A percentile compares a stretch with the other conserved stretches of the same genome.
These are phyloP conservation scores for Agonopterix alstromeriana DNA, from an alignment of 2,888 invertebrate species.

Conservation along the genomic window DNA sequence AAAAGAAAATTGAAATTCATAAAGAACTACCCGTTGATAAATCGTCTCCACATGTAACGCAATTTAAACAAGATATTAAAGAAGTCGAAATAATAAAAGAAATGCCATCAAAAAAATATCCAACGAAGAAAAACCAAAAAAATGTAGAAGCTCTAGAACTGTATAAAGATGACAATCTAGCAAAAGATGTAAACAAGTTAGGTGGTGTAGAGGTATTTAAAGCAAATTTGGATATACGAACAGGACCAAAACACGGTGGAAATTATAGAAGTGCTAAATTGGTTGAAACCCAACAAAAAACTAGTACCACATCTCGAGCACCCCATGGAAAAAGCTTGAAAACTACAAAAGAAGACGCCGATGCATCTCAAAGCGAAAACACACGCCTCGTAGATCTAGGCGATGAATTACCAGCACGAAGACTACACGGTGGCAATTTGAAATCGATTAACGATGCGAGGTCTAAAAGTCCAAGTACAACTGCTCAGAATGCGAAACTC, in stretches of 20 bases:
- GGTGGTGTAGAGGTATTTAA: constrained; percentile 63
- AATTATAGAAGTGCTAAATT: constrained; percentile 50
- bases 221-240: constrained; percentile 42
- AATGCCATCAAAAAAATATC: constrained; percentile 25
- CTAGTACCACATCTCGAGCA: constrained; percentile 7
- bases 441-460: constrained; percentile 21
- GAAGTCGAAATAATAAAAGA: constrained; percentile 65
- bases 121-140: constrained; percentile 33
- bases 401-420: constrained; percentile 17
- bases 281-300: constrained; percentile 20
- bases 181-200: constrained; percentile 58
- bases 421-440: constrained; percentile 32
- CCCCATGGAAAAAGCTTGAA: constrained; percentile 11
- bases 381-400: constrained; percentile 34
- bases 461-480: constrained; percentile 21
- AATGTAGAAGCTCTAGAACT: constrained; percentile 46
- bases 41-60: constrained; percentile 47
- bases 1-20: constrained; percentile 60
- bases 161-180: constrained; percentile 60
- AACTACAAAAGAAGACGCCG: constrained; percentile 28
- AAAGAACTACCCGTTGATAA: constrained; percentile 53
- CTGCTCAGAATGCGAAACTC: constrained; percentile 33
- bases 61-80: constrained; percentile 62
- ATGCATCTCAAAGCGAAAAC: constrained; percentile 45
- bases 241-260: constrained; percentile 62